These are phyloP conservation scores for Morelia viridis DNA, from an alignment of 2,797 vertebrate genomes.

Conservation along the genomic window DNA sequence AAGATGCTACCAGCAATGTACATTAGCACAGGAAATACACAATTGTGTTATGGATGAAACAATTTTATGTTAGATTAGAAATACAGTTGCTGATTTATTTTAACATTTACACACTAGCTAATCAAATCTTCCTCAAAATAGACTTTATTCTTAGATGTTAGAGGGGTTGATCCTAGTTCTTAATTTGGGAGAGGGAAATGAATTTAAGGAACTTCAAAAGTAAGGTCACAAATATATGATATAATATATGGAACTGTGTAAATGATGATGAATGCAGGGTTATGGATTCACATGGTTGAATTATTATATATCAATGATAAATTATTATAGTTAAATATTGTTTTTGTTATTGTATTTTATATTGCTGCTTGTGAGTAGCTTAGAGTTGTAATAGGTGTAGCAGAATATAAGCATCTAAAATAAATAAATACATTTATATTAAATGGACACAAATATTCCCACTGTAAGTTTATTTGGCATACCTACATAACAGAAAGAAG, in stretches of 20 bases:
- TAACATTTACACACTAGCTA: neutral
- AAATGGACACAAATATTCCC: neutral
- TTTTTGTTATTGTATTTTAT: neutral
- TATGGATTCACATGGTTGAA: neutral
- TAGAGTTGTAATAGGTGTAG: neutral
- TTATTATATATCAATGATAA: neutral
- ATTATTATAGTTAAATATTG: neutral
- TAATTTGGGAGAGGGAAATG: neutral
- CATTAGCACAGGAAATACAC: slow-evolving; percentile 30
- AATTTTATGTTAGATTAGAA: slow-evolving; percentile 18
- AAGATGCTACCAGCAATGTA: slow-evolving; percentile 20
- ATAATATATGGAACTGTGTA: neutral
- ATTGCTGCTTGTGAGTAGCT: neutral
- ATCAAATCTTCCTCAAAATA: neutral
- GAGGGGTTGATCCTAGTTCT: neutral
- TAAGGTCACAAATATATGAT: neutral
- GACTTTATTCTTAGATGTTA: neutral
- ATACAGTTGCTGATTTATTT: slow-evolving; percentile 29
- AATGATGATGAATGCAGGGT: neutral
- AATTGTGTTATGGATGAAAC: slow-evolving; percentile 18
- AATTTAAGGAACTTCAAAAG: neutral
- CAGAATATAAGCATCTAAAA: neutral
- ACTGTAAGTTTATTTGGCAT: neutral
- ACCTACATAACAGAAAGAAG: neutral
- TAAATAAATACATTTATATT: neutral